Evolutionary conservation across 2,888 invertebrate species (phyloP).

Genomic region (Drosophila colorata): DNA sequence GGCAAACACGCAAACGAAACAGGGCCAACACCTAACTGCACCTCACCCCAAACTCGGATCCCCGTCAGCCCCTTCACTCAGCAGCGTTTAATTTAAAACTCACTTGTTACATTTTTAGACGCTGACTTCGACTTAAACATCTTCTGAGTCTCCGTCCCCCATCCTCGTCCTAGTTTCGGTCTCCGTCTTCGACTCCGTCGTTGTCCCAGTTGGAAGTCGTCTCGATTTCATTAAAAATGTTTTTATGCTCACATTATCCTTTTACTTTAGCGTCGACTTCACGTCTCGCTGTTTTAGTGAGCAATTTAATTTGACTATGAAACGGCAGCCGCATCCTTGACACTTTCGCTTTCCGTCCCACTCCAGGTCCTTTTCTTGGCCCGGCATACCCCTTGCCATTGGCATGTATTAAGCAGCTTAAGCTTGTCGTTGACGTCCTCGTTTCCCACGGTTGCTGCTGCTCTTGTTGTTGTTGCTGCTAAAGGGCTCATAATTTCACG

Average conservation of each 20-base stretch:
- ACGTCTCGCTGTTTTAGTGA: conserved; percentile 51
- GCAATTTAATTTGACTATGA: conserved; percentile 80
- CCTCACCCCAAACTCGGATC: conserved; percentile 21
- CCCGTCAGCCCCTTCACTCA: not conserved
- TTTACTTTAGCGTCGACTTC: conserved; percentile 64
- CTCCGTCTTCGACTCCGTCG: conserved; percentile 5
- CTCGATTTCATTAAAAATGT: conserved; percentile 82
- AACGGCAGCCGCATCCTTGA: conserved; percentile 75
- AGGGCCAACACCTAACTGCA: conserved; percentile 22
- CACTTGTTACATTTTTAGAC: conserved; percentile 78
- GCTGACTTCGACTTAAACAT: conserved; percentile 45
- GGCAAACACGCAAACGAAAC: conserved; percentile 24
- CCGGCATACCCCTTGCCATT: conserved; percentile 47
- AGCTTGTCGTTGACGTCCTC: conserved; percentile 76
- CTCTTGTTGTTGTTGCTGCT: conserved; percentile 43
- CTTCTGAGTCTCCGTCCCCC: conserved; percentile 1
- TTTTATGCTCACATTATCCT: conserved; percentile 79
- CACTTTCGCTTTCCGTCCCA: conserved; percentile 71
- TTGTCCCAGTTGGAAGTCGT: conserved; percentile 72
- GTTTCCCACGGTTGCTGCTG: conserved; percentile 25
- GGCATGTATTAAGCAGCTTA: conserved; percentile 80
- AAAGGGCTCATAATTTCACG: conserved; percentile 80
- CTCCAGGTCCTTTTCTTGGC: not conserved
- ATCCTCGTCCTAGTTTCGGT: not conserved
- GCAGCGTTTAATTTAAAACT: conserved; percentile 70